Conservation (phyloP, 2,888 invertebrate genomes). For the Diabrotica balteata region DNA sequence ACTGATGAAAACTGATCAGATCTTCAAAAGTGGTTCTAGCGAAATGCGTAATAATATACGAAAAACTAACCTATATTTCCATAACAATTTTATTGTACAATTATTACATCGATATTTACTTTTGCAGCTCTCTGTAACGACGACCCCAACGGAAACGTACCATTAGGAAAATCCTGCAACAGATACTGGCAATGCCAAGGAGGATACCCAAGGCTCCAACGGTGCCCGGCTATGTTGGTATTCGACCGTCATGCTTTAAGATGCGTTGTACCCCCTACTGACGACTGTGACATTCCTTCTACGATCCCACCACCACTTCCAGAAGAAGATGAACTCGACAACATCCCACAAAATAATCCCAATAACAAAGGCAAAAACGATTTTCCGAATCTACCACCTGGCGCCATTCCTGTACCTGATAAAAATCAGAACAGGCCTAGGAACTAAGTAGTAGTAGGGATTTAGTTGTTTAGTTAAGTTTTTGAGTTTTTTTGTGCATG, state of each 20-base stretch:
- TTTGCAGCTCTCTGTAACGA: constrained; percentile 88
- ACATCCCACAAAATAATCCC: constrained; percentile 55
- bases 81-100: not conserved
- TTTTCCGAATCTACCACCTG: constrained; percentile 56
- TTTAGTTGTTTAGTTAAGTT: no score
- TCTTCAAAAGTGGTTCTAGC: no score
- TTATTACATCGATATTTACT: not conserved
- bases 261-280: constrained; percentile 89
- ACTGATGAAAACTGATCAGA: no score
- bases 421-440: constrained; percentile 46
- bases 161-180: constrained; percentile 91
- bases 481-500: not conserved
- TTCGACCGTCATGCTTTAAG: constrained; percentile 82
- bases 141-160: constrained; percentile 89
- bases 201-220: constrained; percentile 88
- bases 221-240: constrained; percentile 90
- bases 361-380: constrained; percentile 40
- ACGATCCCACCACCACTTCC: constrained; percentile 72
- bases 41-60: no score
- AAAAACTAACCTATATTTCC: no score
- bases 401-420: constrained; percentile 56
- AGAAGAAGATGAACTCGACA: constrained; percentile 54
- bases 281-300: constrained; percentile 86
- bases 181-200: constrained; percentile 95
- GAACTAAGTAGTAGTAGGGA: constrained; percentile 26